phyloP scores from a whole-genome alignment of 2,888 invertebrate species.

The Heliconius aoede region DNA sequence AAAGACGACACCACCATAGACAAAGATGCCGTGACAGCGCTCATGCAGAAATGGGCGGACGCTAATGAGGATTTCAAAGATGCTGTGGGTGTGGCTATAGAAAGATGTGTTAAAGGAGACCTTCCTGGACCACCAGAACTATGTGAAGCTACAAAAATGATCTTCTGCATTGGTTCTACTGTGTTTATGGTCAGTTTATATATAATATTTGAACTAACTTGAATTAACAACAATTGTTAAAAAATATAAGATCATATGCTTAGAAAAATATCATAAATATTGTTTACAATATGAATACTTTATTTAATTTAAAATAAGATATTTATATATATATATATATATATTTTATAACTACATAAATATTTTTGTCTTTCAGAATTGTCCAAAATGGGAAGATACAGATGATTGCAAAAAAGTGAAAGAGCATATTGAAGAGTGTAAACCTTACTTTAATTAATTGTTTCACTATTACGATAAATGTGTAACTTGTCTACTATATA shows the following conservation, averaged over 20 bases:
- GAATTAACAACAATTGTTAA: too few relatives aligned
- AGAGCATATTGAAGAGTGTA: slow-evolving; percentile 60
- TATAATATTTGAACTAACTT: too few relatives aligned
- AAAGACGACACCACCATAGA: slow-evolving; percentile 57
- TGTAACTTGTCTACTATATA: neutral
- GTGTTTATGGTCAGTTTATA: slow-evolving; percentile 59
- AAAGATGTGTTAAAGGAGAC: slow-evolving; percentile 55
- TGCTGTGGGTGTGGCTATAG: slow-evolving; percentile 55
- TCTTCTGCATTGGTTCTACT: slow-evolving; percentile 59
- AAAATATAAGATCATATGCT: too few relatives aligned
- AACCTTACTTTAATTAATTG: slow-evolving; percentile 48
- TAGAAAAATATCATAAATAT: neutral
- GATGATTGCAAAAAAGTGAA: slow-evolving; percentile 60
- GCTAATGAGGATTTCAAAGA: slow-evolving; percentile 57
- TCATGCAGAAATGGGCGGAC: slow-evolving; percentile 58
- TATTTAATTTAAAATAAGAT: neutral
- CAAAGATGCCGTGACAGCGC: slow-evolving; percentile 53
- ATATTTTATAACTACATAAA: neutral
- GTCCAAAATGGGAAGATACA: slow-evolving; percentile 60
- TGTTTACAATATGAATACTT: neutral
- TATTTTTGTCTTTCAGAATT: slow-evolving; percentile 57
- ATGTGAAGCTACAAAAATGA: slow-evolving; percentile 63
- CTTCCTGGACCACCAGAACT: slow-evolving; percentile 59
- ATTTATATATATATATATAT: neutral
- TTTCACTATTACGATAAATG: neutral